phyloP scores from a whole-genome alignment of 2,113 vertebrate genomes.

The Pungitius pungitius region DNA sequence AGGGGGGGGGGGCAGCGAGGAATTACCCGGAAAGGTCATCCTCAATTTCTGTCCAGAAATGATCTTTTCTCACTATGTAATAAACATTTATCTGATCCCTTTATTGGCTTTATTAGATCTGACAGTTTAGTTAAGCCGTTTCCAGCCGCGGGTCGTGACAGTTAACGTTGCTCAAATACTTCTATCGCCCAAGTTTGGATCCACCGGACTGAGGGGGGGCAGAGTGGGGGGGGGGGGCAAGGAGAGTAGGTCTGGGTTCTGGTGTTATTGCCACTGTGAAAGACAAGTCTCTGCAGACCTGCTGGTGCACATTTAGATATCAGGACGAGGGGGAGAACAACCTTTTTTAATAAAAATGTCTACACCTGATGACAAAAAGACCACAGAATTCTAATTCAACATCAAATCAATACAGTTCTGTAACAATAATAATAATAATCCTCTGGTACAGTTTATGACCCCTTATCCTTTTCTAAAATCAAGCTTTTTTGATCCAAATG shows the following conservation, averaged over 20 bases:
- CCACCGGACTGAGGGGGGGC: slow-evolving; percentile 46
- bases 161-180: slow-evolving; percentile 95
- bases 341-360: background rate
- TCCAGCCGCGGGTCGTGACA: slow-evolving; percentile 91
- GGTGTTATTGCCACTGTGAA: slow-evolving; percentile 63
- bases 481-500: no score
- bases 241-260: slow-evolving; percentile 50
- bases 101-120: slow-evolving; percentile 99
- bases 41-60: slow-evolving; percentile 99
- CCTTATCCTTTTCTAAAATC: no score
- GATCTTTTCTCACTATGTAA: slow-evolving; percentile 97
- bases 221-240: slow-evolving; percentile 37
- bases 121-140: slow-evolving; percentile 99
- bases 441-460: no score
- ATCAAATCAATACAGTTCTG: no score
- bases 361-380: no score
- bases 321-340: slow-evolving; percentile 52
- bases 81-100: slow-evolving; percentile 99
- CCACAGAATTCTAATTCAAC: no score
- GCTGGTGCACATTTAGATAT: slow-evolving; percentile 60
- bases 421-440: no score
- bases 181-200: slow-evolving; percentile 88
- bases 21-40: slow-evolving; percentile 98
- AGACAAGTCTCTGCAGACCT: slow-evolving; percentile 54
- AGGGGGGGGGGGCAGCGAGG: slow-evolving; percentile 84